phyloP scores from a whole-genome alignment of 2,113 vertebrate genomes.

The Pelecanus crispus region DNA sequence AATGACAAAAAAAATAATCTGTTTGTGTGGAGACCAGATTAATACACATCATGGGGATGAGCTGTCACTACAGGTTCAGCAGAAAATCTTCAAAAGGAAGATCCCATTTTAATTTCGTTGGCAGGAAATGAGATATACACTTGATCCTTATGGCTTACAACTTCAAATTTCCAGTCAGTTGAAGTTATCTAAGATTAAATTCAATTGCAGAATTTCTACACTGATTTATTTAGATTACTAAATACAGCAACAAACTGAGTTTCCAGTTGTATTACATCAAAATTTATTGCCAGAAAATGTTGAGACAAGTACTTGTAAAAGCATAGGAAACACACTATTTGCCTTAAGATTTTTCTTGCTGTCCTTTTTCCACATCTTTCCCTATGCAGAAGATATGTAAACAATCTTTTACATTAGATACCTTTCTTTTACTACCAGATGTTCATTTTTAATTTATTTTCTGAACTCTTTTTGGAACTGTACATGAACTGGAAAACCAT shows the following conservation, averaged over 20 bases:
- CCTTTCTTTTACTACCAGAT: background rate
- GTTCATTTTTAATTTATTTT: background rate
- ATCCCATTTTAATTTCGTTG: background rate
- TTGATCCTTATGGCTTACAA: background rate
- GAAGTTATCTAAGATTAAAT: background rate
- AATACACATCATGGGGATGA: background rate
- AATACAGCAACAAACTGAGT: background rate
- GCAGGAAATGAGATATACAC: background rate
- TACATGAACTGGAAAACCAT: background rate
- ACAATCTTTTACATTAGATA: background rate
- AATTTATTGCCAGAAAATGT: background rate
- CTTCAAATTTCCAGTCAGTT: background rate
- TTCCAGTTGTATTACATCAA: background rate
- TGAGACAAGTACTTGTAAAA: background rate
- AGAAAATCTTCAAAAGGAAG: background rate
- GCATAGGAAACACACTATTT: background rate
- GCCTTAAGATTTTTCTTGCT: background rate
- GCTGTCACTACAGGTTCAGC: background rate
- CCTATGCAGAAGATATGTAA: background rate
- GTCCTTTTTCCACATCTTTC: background rate
- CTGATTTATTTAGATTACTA: background rate
- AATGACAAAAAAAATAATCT: background rate
- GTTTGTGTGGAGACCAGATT: background rate
- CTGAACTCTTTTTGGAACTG: background rate
- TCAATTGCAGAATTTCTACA: background rate